phyloP scores from a whole-genome alignment of 2,888 invertebrate genomes.

The Meiosimyza decipiens region DNA sequence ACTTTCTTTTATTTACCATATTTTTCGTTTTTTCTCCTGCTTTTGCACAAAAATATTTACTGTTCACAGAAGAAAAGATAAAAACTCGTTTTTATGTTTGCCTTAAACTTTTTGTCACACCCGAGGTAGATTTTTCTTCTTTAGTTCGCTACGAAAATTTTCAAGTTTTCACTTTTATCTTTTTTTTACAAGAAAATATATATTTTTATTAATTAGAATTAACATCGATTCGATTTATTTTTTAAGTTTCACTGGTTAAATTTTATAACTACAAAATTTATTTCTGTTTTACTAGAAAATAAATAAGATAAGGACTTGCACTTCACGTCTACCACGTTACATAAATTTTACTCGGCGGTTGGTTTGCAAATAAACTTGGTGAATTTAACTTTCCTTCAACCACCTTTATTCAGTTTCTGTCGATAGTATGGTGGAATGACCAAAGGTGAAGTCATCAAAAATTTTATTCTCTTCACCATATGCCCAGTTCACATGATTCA shows the following conservation, averaged over 20 bases:
- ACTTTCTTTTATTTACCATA: conserved; percentile 27
- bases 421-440: too few species aligned
- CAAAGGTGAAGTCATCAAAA: too few species aligned
- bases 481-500: too few species aligned
- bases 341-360: background rate
- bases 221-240: background rate
- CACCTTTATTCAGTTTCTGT: too few species aligned
- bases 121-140: conserved; percentile 11
- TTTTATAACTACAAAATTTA: background rate
- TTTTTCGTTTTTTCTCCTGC: conserved; percentile 15
- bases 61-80: conserved; percentile 8
- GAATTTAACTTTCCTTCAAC: background rate
- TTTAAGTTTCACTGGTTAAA: background rate
- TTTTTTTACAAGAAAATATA: conserved; percentile 10
- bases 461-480: too few species aligned
- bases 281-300: background rate
- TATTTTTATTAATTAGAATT: conserved; percentile 1
- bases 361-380: conserved; percentile 27
- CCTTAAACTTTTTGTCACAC: conserved; percentile 20
- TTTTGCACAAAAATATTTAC: conserved; percentile 15
- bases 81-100: conserved; percentile 30
- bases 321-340: background rate
- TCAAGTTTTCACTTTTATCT: conserved; percentile 30
- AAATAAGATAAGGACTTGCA: background rate
- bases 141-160: conserved; percentile 22